Conservation (phyloP, 2,888 invertebrate genomes). For the Drosophila flavopinicola region DNA sequence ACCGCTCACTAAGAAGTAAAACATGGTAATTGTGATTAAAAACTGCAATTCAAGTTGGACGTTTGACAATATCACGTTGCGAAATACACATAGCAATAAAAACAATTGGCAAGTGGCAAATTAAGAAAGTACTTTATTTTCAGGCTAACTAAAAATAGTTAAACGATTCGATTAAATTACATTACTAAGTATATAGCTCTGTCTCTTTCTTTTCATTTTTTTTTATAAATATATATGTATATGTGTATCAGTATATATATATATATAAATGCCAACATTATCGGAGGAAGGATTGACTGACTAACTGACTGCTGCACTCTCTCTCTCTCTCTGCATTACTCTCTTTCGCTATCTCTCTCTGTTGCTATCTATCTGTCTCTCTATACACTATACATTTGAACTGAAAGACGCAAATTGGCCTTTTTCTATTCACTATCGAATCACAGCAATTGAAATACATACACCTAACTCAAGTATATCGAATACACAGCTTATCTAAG, state of each 20-base stretch:
- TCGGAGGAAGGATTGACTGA: slow-evolving; percentile 82
- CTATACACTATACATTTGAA: slow-evolving; percentile 83
- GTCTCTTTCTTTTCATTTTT: slow-evolving; percentile 25
- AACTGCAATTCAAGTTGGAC: slow-evolving; percentile 77
- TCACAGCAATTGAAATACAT: slow-evolving; percentile 80
- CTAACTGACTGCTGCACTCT: slow-evolving; percentile 59
- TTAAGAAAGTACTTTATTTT: slow-evolving; percentile 23
- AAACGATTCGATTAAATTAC: slow-evolving; percentile 58
- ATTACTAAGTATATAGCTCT: slow-evolving; percentile 51
- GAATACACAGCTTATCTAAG: slow-evolving; percentile 38
- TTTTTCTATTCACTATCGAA: slow-evolving; percentile 76
- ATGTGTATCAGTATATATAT: slow-evolving; percentile 54
- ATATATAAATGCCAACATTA: slow-evolving; percentile 82
- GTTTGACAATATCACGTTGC: slow-evolving; percentile 78
- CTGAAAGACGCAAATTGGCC: slow-evolving; percentile 77
- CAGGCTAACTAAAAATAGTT: slow-evolving; percentile 73
- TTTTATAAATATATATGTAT: slow-evolving; percentile 33
- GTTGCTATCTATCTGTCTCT: slow-evolving; percentile 34
- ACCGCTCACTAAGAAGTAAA: slow-evolving; percentile 32
- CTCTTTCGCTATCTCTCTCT: slow-evolving; percentile 15
- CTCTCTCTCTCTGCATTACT: slow-evolving; percentile 4
- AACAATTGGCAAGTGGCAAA: slow-evolving; percentile 66
- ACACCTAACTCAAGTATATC: slow-evolving; percentile 60
- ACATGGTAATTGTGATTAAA: slow-evolving; percentile 38
- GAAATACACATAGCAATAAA: slow-evolving; percentile 60